phyloP scores from a whole-genome alignment of 2,113 vertebrate genomes.

The Camelus dromedarius region DNA sequence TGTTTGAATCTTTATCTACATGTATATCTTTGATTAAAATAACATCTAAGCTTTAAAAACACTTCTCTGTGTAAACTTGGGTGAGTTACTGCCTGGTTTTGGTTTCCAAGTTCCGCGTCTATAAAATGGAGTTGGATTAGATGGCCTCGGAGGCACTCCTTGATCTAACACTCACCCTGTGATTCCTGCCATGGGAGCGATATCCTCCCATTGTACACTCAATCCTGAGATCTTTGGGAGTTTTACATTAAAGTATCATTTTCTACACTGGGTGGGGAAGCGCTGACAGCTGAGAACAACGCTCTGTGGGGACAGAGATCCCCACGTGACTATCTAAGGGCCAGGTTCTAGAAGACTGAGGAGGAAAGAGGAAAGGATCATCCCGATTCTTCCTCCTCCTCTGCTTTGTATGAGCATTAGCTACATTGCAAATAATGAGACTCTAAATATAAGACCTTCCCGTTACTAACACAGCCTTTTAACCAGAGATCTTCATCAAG shows the following conservation, averaged over 20 bases:
- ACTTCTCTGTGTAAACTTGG: conserved; percentile 1
- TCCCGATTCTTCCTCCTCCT: too few species aligned
- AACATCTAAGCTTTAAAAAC: conserved; percentile 37
- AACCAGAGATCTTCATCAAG: neutral
- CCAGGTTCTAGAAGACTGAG: neutral
- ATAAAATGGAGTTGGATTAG: neutral
- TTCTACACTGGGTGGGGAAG: neutral
- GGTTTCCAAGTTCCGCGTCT: neutral
- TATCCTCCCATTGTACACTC: neutral
- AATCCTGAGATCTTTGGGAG: neutral
- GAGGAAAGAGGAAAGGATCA: neutral
- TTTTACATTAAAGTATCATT: neutral
- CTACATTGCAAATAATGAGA: neutral
- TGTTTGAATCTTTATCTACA: neutral
- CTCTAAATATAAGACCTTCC: neutral
- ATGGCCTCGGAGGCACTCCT: neutral
- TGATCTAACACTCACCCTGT: neutral
- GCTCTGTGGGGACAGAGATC: neutral
- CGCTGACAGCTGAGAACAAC: neutral
- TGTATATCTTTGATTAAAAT: conserved; percentile 42
- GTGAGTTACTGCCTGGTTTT: neutral
- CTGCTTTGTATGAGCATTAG: neutral
- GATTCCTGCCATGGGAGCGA: neutral
- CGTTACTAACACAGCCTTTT: neutral
- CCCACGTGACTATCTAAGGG: neutral